Base-by-base conservation (phyloP, 2,797 vertebrate genomes). In the Parambassis ranga region DNA sequence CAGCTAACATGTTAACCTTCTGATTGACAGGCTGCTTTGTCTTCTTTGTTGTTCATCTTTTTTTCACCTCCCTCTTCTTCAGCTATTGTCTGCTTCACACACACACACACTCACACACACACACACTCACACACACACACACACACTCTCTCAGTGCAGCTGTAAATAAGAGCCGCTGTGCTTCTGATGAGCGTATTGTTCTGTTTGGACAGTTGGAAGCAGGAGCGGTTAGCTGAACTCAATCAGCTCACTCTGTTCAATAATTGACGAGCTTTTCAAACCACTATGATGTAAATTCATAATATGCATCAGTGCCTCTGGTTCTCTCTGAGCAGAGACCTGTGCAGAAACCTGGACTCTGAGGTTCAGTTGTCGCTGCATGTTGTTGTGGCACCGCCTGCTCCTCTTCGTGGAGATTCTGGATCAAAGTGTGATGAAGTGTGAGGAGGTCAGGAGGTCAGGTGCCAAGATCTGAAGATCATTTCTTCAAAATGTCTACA, bases 141-240 rank as follows among this genome's bases (percentile, higher is more conserved):
- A 62, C 76, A 6, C 75, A 37, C 22, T 33, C 50, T 8, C 36
- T 47, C 46, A 2, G 22, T 13, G 32, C 71, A 52, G 76, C 61
- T 65, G 70, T 69, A 19, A 67, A 59, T 59, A 56, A 39, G 48
- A 28, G 57, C 81, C 75, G 49, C n/a, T 15, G 57, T 16, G 60
- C 31, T 1, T 65, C 49, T 67, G 70, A 82, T 47, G 67, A 65
- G 46, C 19, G 27, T 4, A 32, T 44, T 69, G 68, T 71, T 2
- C 28, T 20, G 59, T 41, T 18, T 52, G 65, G 22, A 10, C 10
- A 1, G 37, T 16, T 8, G 31, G 31, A 18, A 13, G 60, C 7
- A 19, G 43, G 1, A 4, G 49, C 4, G 47, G 4, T 41, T 1
- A 6, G 33, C 23, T 58, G 48, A 64, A 65, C 65, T 65, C 60